Percentiles rank a stretch among this genome's conserved stretches.
phyloP scores from a whole-genome alignment of 2,888 invertebrate genomes.

The Trichacis sp. region DNA sequence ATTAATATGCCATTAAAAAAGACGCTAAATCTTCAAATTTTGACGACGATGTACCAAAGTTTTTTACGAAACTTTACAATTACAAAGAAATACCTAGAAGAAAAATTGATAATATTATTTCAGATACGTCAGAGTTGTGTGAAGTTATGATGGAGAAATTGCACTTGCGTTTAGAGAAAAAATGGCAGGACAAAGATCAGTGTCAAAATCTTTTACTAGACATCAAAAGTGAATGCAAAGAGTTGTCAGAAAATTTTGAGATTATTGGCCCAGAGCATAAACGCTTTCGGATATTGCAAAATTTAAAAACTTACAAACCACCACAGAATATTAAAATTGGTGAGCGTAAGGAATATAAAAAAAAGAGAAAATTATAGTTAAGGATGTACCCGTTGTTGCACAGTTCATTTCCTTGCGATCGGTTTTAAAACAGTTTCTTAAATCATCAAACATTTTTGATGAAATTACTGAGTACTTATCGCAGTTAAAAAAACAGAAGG shows the following conservation, averaged over 20 bases:
- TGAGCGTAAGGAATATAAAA: background rate
- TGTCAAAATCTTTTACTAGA: background rate
- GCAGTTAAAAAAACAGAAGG: constrained; percentile 7
- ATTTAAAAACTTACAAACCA: background rate
- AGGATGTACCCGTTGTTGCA: constrained; percentile 3
- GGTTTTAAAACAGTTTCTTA: constrained; percentile 20
- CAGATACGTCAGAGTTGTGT: background rate
- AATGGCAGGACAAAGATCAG: background rate
- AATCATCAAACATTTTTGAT: constrained; percentile 13
- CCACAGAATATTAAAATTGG: background rate
- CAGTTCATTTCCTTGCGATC: constrained; percentile 19
- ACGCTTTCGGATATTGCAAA: background rate
- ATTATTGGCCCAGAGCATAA: background rate
- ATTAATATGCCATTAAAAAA: too few relatives aligned
- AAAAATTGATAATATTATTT: background rate
- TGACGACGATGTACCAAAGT: background rate
- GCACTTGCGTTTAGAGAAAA: background rate
- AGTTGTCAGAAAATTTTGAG: background rate
- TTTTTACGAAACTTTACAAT: background rate
- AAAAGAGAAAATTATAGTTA: background rate
- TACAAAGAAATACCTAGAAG: background rate
- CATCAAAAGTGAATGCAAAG: background rate
- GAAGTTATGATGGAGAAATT: background rate
- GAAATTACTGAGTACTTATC: constrained; percentile 12
- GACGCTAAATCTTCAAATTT: background rate